phyloP scores from a whole-genome alignment of 2,797 vertebrate species.

The Botia almorhae region DNA sequence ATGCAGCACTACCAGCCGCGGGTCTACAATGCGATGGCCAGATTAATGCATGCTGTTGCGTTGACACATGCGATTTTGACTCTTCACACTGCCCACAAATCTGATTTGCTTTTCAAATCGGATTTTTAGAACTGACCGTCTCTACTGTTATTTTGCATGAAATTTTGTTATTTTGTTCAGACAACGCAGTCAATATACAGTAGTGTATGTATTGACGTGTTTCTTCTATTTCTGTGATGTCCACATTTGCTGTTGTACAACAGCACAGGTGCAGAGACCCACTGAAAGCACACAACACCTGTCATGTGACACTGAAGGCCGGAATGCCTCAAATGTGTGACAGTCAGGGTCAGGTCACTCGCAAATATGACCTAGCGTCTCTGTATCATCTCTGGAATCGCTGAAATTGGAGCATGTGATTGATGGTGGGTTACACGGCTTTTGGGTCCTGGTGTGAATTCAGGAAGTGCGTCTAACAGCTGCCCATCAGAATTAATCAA shows the following conservation, averaged over 20 bases:
- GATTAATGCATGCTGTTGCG: slow-evolving; percentile 25
- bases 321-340: slow-evolving; percentile 43
- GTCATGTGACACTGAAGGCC: slow-evolving; percentile 45
- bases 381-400: neutral
- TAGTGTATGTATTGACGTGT: too few species aligned
- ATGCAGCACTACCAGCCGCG: neutral
- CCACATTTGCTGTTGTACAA: slow-evolving; percentile 31
- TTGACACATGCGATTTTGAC: neutral
- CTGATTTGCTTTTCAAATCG: too few species aligned
- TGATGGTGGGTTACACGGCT: neutral
- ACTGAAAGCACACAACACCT: slow-evolving; percentile 46
- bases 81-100: too few species aligned
- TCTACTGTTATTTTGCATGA: too few species aligned
- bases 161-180: too few species aligned
- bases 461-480: slow-evolving; percentile 19
- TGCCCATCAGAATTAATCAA: slow-evolving; percentile 34
- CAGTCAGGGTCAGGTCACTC: neutral
- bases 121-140: too few species aligned
- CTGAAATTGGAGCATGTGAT: neutral
- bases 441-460: slow-evolving; percentile 13
- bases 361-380: slow-evolving; percentile 22
- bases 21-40: slow-evolving; percentile 5
- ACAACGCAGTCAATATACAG: too few species aligned
- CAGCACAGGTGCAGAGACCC: slow-evolving; percentile 38
- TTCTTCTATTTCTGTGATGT: neutral